Conservation (phyloP, 1,140 invertebrate genomes). For the Eueides isabella region DNA sequence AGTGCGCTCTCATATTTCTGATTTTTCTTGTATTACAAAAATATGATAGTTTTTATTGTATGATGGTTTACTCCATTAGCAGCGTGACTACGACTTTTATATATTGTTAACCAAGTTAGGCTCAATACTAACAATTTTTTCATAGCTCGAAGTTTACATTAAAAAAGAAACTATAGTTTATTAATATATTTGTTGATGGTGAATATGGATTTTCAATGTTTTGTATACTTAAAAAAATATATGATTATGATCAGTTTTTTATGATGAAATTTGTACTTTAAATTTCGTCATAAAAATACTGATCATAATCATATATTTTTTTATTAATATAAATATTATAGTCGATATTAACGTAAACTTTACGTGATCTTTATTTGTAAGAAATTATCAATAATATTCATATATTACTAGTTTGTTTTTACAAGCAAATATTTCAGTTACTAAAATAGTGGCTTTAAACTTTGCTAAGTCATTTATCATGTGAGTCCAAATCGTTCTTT, state of each 20-base stretch:
- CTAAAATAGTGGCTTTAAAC: constrained; percentile 3
- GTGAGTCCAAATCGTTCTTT: constrained; percentile 25
- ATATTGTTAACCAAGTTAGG: background rate
- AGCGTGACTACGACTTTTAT: background rate
- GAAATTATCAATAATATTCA: background rate
- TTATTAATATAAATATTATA: too few relatives aligned
- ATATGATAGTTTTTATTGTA: background rate
- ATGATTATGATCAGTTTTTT: too few relatives aligned
- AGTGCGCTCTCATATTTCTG: constrained; percentile 17
- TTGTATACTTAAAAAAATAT: too few relatives aligned
- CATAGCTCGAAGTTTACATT: background rate
- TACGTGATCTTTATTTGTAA: background rate
- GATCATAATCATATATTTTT: too few relatives aligned
- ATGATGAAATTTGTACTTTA: too few relatives aligned
- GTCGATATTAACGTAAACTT: too few relatives aligned
- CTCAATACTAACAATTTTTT: background rate
- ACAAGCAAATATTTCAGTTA: background rate
- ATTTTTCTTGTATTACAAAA: constrained; percentile 11
- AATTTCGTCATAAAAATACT: too few relatives aligned
- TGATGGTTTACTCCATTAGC: background rate
- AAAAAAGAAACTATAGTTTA: background rate
- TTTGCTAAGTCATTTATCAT: constrained; percentile 26
- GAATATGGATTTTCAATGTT: too few relatives aligned
- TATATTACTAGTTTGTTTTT: background rate
- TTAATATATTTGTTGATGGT: too few relatives aligned